Base-by-base conservation (phyloP, 2,888 invertebrate species). In the Meteorus cinctellus region DNA sequence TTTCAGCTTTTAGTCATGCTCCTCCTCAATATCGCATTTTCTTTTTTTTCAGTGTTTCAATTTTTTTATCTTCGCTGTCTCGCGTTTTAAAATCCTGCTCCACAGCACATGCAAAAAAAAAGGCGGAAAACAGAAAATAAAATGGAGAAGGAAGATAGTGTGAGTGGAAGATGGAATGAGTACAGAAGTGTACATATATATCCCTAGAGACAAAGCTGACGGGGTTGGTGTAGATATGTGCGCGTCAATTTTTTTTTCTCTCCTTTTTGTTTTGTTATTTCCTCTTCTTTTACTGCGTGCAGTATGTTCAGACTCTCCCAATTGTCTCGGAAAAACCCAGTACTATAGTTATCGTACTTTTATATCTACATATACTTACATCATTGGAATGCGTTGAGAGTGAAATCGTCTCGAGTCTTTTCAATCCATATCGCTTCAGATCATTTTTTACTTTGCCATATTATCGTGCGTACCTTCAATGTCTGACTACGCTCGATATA, bases 191-290 rank as follows among this genome's bases (percentile, higher is more conserved):
- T 4, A 55, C 4, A 8, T 19, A 24, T 19, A 55, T 8, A 19
- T 55, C 55, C 8, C 6, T 24, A 55, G 55, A 8, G 55, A 55
- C 55, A 55, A 55, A 55, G 19, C 55, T 55, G 55, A 55, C 55
- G 24, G 55, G 19, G 19, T 24, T 19, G n/a, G 19, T 8, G 19
- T 19, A 55, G n/a, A 55, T 19, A 19, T 19, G 55, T 19, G 19
- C 4, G n/a, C 1, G 55, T 55, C 55, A 55, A 55, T 19, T 55
- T 55, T 55, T 55, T 19, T 55, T 6, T 8, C 5, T 55, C 24
- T 6, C n/a, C n/a, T 5, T 55, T 55, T 10, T n/a, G 12, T 41
- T 41, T 41, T 41, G 4, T 41, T 8, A 4, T n/a, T 51, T 51
- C 6, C 4, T 51, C 16, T 51, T 51, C n/a, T 48, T 48, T 41